phyloP scores from a whole-genome alignment of 2,113 vertebrate species.

The Cranoglanis bouderius region DNA sequence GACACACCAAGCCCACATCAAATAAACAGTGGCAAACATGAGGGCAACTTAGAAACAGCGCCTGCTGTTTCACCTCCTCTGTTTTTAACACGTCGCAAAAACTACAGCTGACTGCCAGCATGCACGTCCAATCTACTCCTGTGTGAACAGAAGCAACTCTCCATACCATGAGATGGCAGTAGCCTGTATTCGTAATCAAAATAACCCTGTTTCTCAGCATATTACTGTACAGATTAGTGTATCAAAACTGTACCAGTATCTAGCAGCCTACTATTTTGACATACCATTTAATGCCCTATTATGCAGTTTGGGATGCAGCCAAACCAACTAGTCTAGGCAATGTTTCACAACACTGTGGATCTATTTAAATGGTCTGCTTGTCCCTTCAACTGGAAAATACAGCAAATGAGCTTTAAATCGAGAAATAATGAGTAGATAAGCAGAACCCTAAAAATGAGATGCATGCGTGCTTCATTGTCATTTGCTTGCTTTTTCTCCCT shows the following conservation, averaged over 20 bases:
- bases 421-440: conserved; percentile 29
- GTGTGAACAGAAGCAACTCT: not conserved
- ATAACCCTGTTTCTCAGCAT: too few species aligned
- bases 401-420: conserved; percentile 28
- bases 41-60: conserved; percentile 23
- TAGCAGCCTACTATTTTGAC: not conserved
- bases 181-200: not conserved
- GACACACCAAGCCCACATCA: conserved; percentile 21
- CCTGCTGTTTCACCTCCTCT: not conserved
- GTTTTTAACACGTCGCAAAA: not conserved
- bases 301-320: conserved; percentile 30
- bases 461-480: conserved; percentile 5
- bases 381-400: conserved; percentile 26
- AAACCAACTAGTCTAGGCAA: conserved; percentile 31
- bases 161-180: not conserved
- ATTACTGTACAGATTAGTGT: not conserved
- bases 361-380: conserved; percentile 12
- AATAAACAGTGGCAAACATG: conserved; percentile 26
- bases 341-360: conserved; percentile 25
- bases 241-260: conserved; percentile 2
- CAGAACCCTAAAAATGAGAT: not conserved
- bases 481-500: not conserved
- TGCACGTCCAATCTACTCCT: not conserved
- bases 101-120: not conserved
- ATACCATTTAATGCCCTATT: conserved; percentile 19